Evolutionary conservation across 2,888 invertebrate genomes (phyloP).

Genomic region (Athalia circularis): DNA sequence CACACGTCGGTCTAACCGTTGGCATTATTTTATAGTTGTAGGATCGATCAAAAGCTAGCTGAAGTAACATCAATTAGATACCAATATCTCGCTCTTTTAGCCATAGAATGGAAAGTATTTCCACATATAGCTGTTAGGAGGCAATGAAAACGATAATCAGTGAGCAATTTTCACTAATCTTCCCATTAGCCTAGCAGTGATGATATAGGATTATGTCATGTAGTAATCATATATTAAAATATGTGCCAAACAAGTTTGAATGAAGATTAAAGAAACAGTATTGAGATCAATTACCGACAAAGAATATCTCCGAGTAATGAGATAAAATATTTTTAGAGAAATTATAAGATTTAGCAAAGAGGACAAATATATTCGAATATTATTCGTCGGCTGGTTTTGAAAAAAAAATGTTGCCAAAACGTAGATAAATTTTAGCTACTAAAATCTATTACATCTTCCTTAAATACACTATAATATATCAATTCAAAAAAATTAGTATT

Average conservation of each 20-base stretch:
- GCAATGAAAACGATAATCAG: no score
- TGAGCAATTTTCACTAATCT: no score
- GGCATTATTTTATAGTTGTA: no score
- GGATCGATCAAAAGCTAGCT: no score
- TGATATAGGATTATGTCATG: no score
- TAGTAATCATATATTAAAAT: no score
- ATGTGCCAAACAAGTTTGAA: background rate
- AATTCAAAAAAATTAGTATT: slow-evolving; percentile 37
- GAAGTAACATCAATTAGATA: no score
- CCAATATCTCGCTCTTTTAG: no score
- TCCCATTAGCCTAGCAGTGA: no score
- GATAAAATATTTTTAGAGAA: slow-evolving; percentile 34
- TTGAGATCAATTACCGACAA: background rate
- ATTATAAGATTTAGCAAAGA: slow-evolving; percentile 11
- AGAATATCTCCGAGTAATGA: background rate
- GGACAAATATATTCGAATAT: background rate
- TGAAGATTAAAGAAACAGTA: background rate
- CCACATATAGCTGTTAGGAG: no score
- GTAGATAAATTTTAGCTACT: background rate
- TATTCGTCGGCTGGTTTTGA: background rate
- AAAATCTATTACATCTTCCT: slow-evolving; percentile 19
- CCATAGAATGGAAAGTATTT: no score
- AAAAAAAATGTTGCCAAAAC: background rate
- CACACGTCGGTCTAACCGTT: no score
- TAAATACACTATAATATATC: background rate